Percentiles rank a stretch among this genome's conserved stretches.
These are phyloP conservation scores for Sinella curviseta DNA, from an alignment of 1,140 invertebrate species.

Conservation along the genomic window DNA sequence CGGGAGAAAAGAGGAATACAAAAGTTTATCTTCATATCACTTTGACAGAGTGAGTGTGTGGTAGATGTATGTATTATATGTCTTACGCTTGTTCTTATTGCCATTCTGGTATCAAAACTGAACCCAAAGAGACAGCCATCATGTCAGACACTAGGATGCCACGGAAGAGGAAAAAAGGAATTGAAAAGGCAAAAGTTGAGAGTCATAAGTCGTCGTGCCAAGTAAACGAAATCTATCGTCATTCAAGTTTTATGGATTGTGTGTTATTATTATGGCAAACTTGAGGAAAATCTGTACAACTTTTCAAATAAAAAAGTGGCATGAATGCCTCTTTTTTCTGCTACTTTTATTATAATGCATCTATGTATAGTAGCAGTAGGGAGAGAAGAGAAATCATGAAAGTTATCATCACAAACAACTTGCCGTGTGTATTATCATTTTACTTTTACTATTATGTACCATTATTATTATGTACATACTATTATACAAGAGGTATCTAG, in stretches of 20 bases:
- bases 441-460: no score
- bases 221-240: slow-evolving; percentile 3
- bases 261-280: neutral
- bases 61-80: no score
- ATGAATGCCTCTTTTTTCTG: no score
- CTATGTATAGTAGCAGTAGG: no score
- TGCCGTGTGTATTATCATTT: no score
- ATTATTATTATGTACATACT: no score
- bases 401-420: no score
- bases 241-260: slow-evolving; percentile 16
- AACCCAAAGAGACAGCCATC: neutral
- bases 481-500: no score
- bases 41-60: neutral
- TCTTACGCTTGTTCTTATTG: neutral
- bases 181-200: neutral
- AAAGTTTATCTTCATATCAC: neutral
- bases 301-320: neutral
- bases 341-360: no score
- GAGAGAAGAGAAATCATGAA: no score
- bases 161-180: neutral
- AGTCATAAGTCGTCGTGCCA: slow-evolving; percentile 23
- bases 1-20: no score
- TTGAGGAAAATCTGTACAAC: neutral
- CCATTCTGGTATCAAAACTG: neutral
- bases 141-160: neutral